Base-by-base conservation (phyloP, 2,888 invertebrate genomes). In the Penaeus monodon region DNA sequence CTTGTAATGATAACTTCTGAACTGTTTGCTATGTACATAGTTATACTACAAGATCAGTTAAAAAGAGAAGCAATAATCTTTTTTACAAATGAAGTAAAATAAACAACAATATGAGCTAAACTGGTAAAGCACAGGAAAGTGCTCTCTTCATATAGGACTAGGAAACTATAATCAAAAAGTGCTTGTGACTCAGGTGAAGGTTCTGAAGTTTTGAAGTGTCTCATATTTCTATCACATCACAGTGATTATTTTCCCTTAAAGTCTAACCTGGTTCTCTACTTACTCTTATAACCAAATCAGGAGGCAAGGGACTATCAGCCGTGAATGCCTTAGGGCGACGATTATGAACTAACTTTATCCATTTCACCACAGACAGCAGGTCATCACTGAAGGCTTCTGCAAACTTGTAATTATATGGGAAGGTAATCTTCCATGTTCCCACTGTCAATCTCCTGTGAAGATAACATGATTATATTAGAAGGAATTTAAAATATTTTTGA, bases 301-400 rank as follows among this genome's bases (percentile, higher is more conserved):
- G 95, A 0, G 98, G 98, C 84, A 99, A 92, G 0, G 95, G 95
- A 44, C 95, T 95, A 84, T 95, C 94, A 0, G 93, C 92, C 0
- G 95, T 95, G 91, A 96, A 95, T 0, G 95, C 94, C 81, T 94
- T 94, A 89, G 92, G 92, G 92, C 95, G 94, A 78, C 94, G 93
- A 74, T 94, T 94, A 68, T 90, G 90, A 7, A 90, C 86, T 24
- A 81, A 80, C 92, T 98, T 98, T 84, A 99, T 92, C 99, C 99
- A 99, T 92, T 98, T 99, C 91, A 96, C 95, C 63, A 97, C 94
- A 1, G 97, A 96, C n/a, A 98, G 94, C 88, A 97, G 95, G 91
- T 97, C 96, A 90, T 97, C 96, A 92, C 97, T 97, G 88, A 97
- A 95, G 0, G 97, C 96, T 89, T 96, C 96, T 27, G 97, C 96